These are phyloP conservation scores for Pristionchus arcanus DNA, from an alignment of 2,888 invertebrate genomes.

Conservation along the genomic window DNA sequence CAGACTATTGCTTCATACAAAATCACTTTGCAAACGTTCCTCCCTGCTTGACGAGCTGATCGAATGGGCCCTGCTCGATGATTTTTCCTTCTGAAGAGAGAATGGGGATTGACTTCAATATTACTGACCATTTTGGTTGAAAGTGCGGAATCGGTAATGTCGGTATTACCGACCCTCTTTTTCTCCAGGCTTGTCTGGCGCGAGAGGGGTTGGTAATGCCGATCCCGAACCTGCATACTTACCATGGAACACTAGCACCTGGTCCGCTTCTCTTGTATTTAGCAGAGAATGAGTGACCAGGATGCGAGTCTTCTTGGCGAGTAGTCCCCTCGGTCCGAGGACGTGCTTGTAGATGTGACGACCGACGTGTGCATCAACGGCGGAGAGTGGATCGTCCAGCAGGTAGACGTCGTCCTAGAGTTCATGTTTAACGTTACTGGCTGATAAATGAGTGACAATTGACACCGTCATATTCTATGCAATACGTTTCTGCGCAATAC, in stretches of 20 bases:
- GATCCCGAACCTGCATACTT: too few relatives aligned
- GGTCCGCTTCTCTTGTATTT: slow-evolving; percentile 92
- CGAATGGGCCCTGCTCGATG: slow-evolving; percentile 91
- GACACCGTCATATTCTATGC: too few relatives aligned
- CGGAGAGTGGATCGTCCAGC: slow-evolving; percentile 94
- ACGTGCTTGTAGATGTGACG: slow-evolving; percentile 90
- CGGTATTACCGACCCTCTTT: too few relatives aligned
- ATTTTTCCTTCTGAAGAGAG: slow-evolving; percentile 83
- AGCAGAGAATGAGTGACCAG: slow-evolving; percentile 96
- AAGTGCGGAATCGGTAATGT: too few relatives aligned
- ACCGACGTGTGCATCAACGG: slow-evolving; percentile 98
- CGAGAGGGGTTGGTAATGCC: too few relatives aligned
- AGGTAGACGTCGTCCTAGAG: slow-evolving; percentile 89
- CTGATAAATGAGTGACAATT: too few relatives aligned
- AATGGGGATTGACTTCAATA: too few relatives aligned
- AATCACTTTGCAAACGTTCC: slow-evolving; percentile 75
- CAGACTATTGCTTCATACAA: not conserved
- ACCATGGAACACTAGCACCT: slow-evolving; percentile 89
- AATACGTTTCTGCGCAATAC: too few relatives aligned
- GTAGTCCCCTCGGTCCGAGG: slow-evolving; percentile 86
- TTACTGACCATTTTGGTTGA: too few relatives aligned
- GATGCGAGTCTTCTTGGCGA: slow-evolving; percentile 86
- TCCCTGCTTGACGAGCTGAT: slow-evolving; percentile 88
- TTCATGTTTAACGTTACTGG: too few relatives aligned
- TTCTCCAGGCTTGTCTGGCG: too few relatives aligned